These are phyloP conservation scores for Cyclina sinensis DNA, from an alignment of 1,140 invertebrate genomes.

Conservation along the genomic window DNA sequence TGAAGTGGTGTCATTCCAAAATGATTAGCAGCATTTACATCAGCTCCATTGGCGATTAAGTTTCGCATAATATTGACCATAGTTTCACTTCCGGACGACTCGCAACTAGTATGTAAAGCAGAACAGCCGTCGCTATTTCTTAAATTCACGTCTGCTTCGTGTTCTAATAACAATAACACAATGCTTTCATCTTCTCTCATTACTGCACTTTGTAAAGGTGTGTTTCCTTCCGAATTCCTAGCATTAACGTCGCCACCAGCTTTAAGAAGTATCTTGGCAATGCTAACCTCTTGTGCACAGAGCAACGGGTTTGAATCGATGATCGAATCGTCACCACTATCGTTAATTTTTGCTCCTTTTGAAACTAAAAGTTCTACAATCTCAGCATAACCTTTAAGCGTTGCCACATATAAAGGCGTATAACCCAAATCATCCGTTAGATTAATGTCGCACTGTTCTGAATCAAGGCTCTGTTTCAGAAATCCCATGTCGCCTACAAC, in stretches of 20 bases:
- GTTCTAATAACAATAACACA: background rate
- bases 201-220: background rate
- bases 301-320: background rate
- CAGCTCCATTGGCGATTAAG: background rate
- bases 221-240: background rate
- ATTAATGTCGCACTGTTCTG: background rate
- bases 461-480: background rate
- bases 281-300: background rate
- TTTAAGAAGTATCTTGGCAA: background rate
- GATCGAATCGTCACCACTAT: background rate
- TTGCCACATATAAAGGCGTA: background rate
- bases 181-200: background rate
- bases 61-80: background rate
- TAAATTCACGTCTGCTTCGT: background rate
- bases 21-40: background rate
- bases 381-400: background rate
- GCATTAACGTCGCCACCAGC: background rate
- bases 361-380: background rate
- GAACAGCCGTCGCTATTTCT: background rate
- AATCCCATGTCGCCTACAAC: background rate
- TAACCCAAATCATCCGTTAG: background rate
- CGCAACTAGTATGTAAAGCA: background rate
- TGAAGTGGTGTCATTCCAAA: background rate
- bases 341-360: background rate
- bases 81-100: background rate